Percentiles rank a stretch among this genome's conserved stretches.
Evolutionary conservation across 92 coral and sea anemone species (phyloP).

Genomic region (Anthopleura xanthogrammica): DNA sequence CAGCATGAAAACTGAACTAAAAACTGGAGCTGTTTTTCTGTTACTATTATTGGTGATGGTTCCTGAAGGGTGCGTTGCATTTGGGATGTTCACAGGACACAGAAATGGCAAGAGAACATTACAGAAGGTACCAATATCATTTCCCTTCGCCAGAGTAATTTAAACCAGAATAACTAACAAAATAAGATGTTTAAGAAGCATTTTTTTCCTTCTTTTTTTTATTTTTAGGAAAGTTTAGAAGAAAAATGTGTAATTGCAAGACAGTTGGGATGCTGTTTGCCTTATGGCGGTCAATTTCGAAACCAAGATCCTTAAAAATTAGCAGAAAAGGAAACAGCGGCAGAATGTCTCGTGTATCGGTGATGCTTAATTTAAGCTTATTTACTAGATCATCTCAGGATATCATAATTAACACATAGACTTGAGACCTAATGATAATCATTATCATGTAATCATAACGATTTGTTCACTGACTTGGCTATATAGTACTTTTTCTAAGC

Average conservation of each 20-base stretch:
- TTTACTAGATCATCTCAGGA: background rate
- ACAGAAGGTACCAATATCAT: background rate
- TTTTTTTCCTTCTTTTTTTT: background rate
- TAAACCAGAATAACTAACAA: no score
- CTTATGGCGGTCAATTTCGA: background rate
- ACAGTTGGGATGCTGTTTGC: background rate
- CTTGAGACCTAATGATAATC: background rate
- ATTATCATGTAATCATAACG: background rate
- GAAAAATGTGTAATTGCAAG: background rate
- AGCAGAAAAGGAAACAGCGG: background rate
- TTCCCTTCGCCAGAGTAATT: no score
- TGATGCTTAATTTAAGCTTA: background rate
- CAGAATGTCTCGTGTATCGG: no score
- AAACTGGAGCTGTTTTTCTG: background rate
- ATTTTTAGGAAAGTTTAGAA: background rate
- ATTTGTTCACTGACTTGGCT: background rate
- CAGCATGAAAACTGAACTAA: background rate
- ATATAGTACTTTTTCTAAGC: background rate
- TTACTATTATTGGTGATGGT: background rate
- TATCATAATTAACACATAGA: background rate
- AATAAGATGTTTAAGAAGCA: background rate
- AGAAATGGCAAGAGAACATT: constrained; percentile 3
- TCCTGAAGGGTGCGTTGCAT: background rate
- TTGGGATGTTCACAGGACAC: constrained; percentile 7
- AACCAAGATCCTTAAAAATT: background rate